phyloP scores from a whole-genome alignment of 2,797 vertebrate genomes.

The Odontamblyopus rebecca region DNA sequence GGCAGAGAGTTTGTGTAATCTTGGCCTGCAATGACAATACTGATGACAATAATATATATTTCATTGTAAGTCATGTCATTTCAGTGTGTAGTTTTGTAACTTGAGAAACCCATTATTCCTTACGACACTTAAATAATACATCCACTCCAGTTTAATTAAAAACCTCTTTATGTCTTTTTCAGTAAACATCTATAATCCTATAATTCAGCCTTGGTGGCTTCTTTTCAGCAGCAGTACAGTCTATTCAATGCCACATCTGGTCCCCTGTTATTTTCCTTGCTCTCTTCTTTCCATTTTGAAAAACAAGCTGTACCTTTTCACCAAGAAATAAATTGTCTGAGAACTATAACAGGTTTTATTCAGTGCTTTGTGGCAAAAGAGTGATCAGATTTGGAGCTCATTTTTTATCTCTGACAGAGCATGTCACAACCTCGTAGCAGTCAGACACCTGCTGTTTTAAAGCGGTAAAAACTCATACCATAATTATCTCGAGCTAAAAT shows the following conservation, averaged over 20 bases:
- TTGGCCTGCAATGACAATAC: background rate
- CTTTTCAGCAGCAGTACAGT: background rate
- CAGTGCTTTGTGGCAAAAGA: constrained; percentile 7
- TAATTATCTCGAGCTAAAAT: constrained; percentile 26
- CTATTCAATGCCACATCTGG: constrained; percentile 2
- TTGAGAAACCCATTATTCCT: background rate
- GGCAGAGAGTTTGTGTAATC: background rate
- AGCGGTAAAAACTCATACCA: constrained; percentile 1
- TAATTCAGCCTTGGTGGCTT: background rate
- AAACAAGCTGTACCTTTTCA: constrained; percentile 17
- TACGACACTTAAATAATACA: background rate
- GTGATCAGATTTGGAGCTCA: constrained; percentile 12
- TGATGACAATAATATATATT: background rate
- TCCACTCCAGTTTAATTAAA: background rate
- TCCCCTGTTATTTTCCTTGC: background rate
- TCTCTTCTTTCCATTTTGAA: background rate
- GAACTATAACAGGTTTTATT: constrained; percentile 6
- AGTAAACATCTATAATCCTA: background rate
- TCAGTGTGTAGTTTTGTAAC: background rate
- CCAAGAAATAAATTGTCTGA: constrained; percentile 11
- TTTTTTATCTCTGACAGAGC: constrained; percentile 26
- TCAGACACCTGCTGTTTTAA: constrained; percentile 7
- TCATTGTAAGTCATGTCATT: background rate
- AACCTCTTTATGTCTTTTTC: background rate
- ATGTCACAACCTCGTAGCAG: constrained; percentile 5